Base-by-base conservation (phyloP, 2,797 vertebrate genomes). In the Pipistrellus nathusii region DNA sequence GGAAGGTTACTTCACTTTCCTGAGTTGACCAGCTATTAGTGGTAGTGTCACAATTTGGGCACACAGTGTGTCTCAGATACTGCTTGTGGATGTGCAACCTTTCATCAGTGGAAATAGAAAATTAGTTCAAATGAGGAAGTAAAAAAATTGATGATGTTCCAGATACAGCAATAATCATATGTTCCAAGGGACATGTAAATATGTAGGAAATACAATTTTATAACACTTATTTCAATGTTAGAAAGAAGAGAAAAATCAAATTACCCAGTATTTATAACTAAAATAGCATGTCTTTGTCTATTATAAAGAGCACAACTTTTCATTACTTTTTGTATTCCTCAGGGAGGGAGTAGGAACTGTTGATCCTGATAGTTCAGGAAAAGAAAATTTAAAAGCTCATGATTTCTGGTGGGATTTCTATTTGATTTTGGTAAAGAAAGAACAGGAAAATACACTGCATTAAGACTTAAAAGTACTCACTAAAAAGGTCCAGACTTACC, bases 341-440 rank as follows among this genome's bases (percentile, higher is more conserved):
- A 15, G 38, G 66, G 30, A 4, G 41, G 38, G 30, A 64, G 25
- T 17, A 80, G n/a, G 80, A 75, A 91, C 6, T 30, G 8, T 81
- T 62, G 81, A 38, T 72, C 59, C 17, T 92, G 25, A 20, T 78
- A 69, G 73, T 85, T 86, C 21, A 55, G 32, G 32, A 94, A 90
- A 92, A 53, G 25, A 38, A n/a, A 59, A 85, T 75, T 90, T 75
- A 94, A 88, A 93, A 75, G 85, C 62, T 76, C n/a, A 71, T 53
- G 12, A 51, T 27, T 46, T 94, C 82, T 90, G 35, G 12, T 71
- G 90, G n/a, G 7, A 71, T 68, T 94, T 94, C 88, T 41, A 46
- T 72, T 48, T 84, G 25, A 62, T 94, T 92, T 88, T 94, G 15
- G 27, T 66, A 83, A 78, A 85, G 23, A 51, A 82, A 95, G 25